Evolutionary conservation across 1,140 invertebrate genomes (phyloP).

Genomic region (Acromyrmex echinatior): DNA sequence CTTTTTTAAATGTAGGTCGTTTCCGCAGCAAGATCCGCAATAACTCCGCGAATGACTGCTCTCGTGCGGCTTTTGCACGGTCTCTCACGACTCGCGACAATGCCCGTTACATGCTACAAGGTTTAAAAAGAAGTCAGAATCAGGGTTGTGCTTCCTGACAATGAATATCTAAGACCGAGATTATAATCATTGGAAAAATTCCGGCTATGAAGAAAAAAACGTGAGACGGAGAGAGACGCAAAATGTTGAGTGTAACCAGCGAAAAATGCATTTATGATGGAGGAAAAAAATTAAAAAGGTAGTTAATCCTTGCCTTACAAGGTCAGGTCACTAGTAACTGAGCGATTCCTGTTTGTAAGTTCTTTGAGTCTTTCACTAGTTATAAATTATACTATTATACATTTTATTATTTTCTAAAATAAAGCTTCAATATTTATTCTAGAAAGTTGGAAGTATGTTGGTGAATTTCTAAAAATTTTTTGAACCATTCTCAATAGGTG

Average conservation of each 20-base stretch:
- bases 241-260: neutral
- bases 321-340: too few relatives aligned
- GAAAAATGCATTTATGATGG: neutral
- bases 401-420: too few relatives aligned
- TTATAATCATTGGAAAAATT: neutral
- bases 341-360: too few relatives aligned
- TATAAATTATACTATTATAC: too few relatives aligned
- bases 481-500: too few relatives aligned
- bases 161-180: neutral
- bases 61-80: constrained; percentile 14
- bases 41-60: constrained; percentile 37
- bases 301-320: too few relatives aligned
- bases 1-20: constrained; percentile 43
- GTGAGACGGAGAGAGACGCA: neutral
- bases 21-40: constrained; percentile 21
- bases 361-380: too few relatives aligned
- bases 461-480: too few relatives aligned
- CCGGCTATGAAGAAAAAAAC: neutral
- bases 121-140: neutral
- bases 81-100: constrained; percentile 21
- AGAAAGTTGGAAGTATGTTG: too few relatives aligned
- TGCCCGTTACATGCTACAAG: constrained; percentile 36
- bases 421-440: too few relatives aligned
- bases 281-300: neutral
- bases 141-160: neutral